phyloP scores from a whole-genome alignment of 2,113 vertebrate species.

The Ciconia maguari region DNA sequence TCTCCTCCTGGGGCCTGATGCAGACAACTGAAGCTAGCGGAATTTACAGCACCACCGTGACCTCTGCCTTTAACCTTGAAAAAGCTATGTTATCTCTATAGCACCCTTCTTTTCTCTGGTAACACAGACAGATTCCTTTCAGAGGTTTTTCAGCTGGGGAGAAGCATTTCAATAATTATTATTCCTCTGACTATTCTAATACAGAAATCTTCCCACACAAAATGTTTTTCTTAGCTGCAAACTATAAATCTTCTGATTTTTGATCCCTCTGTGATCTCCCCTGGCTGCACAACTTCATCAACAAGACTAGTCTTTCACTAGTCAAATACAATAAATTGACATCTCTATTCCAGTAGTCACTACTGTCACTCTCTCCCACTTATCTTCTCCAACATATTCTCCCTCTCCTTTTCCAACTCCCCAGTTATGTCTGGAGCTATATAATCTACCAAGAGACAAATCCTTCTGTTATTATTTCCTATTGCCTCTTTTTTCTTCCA shows the following conservation, averaged over 20 bases:
- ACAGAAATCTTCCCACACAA: not conserved
- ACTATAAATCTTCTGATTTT: not conserved
- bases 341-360: not conserved
- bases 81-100: slow-evolving; percentile 16
- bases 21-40: not conserved
- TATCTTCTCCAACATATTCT: not conserved
- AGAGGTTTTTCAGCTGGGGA: not conserved
- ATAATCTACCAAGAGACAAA: not conserved
- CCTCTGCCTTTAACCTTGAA: slow-evolving; percentile 42
- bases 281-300: not conserved
- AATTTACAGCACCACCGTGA: not conserved
- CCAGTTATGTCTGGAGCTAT: not conserved
- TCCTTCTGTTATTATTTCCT: not conserved
- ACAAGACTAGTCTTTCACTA: not conserved
- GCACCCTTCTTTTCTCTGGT: not conserved
- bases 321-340: not conserved
- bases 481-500: not conserved
- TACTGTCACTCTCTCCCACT: not conserved
- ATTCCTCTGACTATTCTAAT: not conserved
- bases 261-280: not conserved
- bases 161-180: not conserved
- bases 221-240: not conserved
- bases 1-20: not conserved
- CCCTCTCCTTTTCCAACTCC: not conserved
- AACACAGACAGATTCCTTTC: not conserved